Conservation (phyloP, 2,888 invertebrate species). For the Stenichneumon culpator region DNA sequence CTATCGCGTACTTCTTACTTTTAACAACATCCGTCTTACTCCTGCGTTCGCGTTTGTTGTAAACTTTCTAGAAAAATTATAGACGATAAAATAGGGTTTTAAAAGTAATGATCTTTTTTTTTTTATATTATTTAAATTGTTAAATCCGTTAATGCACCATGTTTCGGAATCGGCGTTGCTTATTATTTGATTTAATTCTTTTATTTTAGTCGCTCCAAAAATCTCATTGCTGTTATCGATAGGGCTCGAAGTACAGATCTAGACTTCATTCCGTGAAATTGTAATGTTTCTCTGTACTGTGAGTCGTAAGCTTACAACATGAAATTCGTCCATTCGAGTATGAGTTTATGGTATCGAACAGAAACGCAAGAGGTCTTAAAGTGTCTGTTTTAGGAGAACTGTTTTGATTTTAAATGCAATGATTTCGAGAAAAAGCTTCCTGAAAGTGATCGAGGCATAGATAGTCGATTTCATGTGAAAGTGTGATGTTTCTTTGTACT, state of each 20-base stretch:
- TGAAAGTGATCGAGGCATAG: too few species aligned
- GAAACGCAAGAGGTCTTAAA: background rate
- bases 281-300: background rate
- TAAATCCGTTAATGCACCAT: constrained; percentile 31
- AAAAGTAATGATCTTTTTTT: background rate
- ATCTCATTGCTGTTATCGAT: background rate
- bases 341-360: too few species aligned
- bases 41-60: constrained; percentile 33
- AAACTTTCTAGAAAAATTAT: constrained; percentile 35
- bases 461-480: too few species aligned
- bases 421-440: too few species aligned
- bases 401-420: too few species aligned
- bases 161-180: background rate
- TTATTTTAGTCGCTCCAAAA: constrained; percentile 17
- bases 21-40: background rate
- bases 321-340: too few species aligned
- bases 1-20: constrained; percentile 42
- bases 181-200: background rate
- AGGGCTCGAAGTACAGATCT: constrained; percentile 3
- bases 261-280: background rate
- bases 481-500: too few species aligned
- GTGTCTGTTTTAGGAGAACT: too few species aligned
- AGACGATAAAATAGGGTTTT: constrained; percentile 16
- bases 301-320: background rate
- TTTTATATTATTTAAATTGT: constrained; percentile 14